Evolutionary conservation across 2,113 vertebrate species (phyloP).

Genomic region (Amphilophus citrinellus): DNA sequence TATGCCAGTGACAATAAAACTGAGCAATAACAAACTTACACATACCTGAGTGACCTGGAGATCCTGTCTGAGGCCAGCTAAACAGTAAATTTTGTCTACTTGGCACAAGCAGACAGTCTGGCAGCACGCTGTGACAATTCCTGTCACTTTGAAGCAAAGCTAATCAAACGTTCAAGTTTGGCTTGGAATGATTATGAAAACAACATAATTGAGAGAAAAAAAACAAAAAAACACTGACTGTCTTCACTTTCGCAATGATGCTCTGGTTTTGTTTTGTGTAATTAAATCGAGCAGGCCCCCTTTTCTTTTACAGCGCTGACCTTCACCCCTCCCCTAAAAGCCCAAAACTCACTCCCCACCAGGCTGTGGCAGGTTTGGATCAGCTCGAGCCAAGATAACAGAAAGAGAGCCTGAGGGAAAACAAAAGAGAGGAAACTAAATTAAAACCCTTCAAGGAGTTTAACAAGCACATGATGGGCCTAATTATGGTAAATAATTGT

Average conservation of each 20-base stretch:
- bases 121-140: slow-evolving; percentile 3
- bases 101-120: not conserved
- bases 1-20: slow-evolving; percentile 9
- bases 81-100: slow-evolving; percentile 1
- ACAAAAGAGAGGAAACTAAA: not conserved
- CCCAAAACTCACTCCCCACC: not conserved
- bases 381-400: not conserved
- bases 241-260: not conserved
- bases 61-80: not conserved
- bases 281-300: not conserved
- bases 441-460: not conserved
- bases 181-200: not conserved
- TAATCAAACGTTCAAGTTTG: not conserved
- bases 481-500: not conserved
- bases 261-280: not conserved
- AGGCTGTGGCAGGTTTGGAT: not conserved
- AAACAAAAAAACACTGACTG: not conserved
- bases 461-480: not conserved
- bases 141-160: not conserved
- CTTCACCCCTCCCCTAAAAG: slow-evolving; percentile 10
- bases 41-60: not conserved
- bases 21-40: slow-evolving; percentile 2
- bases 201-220: not conserved
- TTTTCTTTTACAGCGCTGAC: not conserved
- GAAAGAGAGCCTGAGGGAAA: not conserved